Base-by-base conservation (phyloP, 2,888 invertebrate genomes). In the Pyrgus malvae region DNA sequence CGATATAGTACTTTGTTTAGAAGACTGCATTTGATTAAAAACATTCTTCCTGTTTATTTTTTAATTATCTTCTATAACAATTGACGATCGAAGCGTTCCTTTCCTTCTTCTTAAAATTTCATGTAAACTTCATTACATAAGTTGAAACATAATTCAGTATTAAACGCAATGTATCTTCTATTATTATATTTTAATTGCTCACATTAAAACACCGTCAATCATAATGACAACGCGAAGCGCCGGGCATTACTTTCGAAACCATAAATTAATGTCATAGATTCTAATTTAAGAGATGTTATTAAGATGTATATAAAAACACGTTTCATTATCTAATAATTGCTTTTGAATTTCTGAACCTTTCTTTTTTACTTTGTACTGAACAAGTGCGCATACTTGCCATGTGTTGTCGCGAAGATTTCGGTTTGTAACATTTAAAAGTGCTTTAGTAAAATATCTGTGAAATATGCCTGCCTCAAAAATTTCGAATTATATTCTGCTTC, bases 261-360 rank as follows among this genome's bases (percentile, higher is more conserved):
- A 81, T 80, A 78, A 72, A 76, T 80, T 78, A 82, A 83, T 81
- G 81, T 82, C 82, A 80, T 78, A 78, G 75, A 79, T 76, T 75
- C 79, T 77, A 76, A 83, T 80, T 78, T 81, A 69, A 72, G 66
- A 69, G 72, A 71, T 74, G 76, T 76, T 78, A 78, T 82, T 82
- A 80, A 73, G 76, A 72, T 72, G 72, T 70, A 70, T 67, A 75
- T 69, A 74, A 78, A 79, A 74, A 79, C 76, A 69, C 78, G 78
- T 83, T 80, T 83, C 80, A 75, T 80, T 78, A 64, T 72, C 70
- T 67, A 68, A 73, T 83, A 83, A 87, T 84, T 82, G 83, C 76
- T 70, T 35, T 49, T 49, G 46, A 50, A 46, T 37, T 50, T 44
- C 21, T 41, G 31, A 16, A 21, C 48, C 46, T 49, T 49, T 57